Evolutionary conservation across 2,888 invertebrate species (phyloP).

Genomic region (Flexamia atlantica): DNA sequence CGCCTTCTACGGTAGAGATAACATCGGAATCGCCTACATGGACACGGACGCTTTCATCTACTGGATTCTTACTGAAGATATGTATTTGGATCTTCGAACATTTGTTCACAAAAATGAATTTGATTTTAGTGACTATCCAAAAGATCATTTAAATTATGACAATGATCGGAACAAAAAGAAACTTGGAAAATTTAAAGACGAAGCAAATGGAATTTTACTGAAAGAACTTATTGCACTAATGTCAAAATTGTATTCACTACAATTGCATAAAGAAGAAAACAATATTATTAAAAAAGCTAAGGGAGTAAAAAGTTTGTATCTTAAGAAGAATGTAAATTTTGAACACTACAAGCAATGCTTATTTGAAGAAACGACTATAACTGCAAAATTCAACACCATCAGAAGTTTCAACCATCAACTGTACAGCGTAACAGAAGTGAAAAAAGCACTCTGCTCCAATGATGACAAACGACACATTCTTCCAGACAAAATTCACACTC

Average conservation of each 20-base stretch:
- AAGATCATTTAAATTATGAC: constrained; percentile 34
- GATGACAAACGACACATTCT: constrained; percentile 39
- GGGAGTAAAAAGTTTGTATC: constrained; percentile 25
- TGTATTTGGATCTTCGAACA: constrained; percentile 54
- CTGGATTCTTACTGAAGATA: constrained; percentile 59
- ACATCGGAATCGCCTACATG: constrained; percentile 27
- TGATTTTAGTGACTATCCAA: constrained; percentile 58
- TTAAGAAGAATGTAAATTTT: constrained; percentile 37
- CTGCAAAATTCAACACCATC: constrained; percentile 10
- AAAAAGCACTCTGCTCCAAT: constrained; percentile 7
- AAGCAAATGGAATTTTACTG: constrained; percentile 55
- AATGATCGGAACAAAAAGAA: constrained; percentile 58
- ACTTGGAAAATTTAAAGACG: constrained; percentile 64
- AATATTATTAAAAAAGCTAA: constrained; percentile 13
- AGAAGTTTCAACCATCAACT: constrained; percentile 43
- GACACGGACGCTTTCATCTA: constrained; percentile 56
- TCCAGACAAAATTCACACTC: constrained; percentile 5
- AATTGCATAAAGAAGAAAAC: not conserved
- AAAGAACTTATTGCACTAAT: constrained; percentile 27
- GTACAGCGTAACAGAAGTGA: constrained; percentile 26
- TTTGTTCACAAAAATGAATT: constrained; percentile 49
- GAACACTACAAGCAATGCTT: constrained; percentile 34
- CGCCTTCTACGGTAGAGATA: constrained; percentile 37
- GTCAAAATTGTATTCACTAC: constrained; percentile 38
- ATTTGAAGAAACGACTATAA: not conserved